Evolutionary conservation across 92 coral and sea anemone genomes (phyloP).

Genomic region (Phenganax marumi): DNA sequence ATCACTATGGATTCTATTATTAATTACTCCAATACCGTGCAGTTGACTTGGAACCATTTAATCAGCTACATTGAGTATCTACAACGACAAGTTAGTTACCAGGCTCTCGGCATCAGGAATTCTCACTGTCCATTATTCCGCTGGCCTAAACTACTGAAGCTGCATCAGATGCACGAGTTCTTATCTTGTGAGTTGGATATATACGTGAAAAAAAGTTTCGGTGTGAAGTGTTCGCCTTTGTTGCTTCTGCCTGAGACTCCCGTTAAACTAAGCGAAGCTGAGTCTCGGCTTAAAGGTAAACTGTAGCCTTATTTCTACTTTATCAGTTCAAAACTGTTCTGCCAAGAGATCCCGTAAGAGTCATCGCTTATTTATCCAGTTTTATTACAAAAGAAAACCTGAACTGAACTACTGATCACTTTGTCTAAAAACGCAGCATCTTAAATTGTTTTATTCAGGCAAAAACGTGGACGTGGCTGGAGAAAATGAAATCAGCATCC

Average conservation of each 20-base stretch:
- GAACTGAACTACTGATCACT: neutral
- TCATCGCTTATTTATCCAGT: too few relatives aligned
- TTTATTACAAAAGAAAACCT: too few relatives aligned
- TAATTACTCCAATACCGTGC: constrained; percentile 70
- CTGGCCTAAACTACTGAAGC: constrained; percentile 69
- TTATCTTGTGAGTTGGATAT: constrained; percentile 67
- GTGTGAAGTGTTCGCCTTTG: constrained; percentile 71
- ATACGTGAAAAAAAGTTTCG: constrained; percentile 75
- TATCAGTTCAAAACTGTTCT: too few relatives aligned
- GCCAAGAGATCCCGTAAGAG: too few relatives aligned
- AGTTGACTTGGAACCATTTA: constrained; percentile 88
- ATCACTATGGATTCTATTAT: constrained; percentile 76
- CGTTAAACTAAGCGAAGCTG: neutral
- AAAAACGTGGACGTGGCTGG: constrained; percentile 51
- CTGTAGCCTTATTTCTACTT: constrained; percentile 13
- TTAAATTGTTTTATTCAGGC: constrained; percentile 9
- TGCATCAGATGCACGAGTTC: constrained; percentile 72
- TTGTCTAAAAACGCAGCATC: neutral
- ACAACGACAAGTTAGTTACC: constrained; percentile 90
- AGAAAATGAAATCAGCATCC: constrained; percentile 77
- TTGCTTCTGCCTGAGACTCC: constrained; percentile 49
- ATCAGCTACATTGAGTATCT: constrained; percentile 79
- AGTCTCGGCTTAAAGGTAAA: constrained; percentile 4
- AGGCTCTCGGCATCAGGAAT: constrained; percentile 72
- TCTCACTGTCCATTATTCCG: constrained; percentile 74